These are phyloP conservation scores for Leuctra nigra DNA, from an alignment of 2,888 invertebrate species.

Conservation along the genomic window DNA sequence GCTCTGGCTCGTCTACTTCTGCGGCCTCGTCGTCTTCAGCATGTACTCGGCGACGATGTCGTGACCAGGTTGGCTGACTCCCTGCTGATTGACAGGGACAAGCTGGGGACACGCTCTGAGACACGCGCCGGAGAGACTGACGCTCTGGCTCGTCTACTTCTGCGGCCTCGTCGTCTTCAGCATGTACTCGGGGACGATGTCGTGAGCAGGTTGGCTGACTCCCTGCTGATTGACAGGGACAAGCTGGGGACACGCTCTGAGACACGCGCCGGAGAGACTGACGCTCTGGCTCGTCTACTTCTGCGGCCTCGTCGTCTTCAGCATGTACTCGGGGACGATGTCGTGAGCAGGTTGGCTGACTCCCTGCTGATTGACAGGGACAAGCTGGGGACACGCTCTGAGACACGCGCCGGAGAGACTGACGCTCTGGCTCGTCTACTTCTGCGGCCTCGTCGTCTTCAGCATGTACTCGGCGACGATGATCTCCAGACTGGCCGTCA, in stretches of 20 bases:
- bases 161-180: constrained; percentile 4
- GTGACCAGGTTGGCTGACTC: no score
- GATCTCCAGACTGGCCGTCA: constrained; percentile 1
- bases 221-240: constrained; percentile 1
- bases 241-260: background rate
- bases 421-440: constrained; percentile 5
- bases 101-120: background rate
- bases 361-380: no score
- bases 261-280: background rate
- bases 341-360: no score
- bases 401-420: background rate
- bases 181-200: constrained; percentile 12
- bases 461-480: constrained; percentile 11
- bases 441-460: constrained; percentile 11
- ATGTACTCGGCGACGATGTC: no score
- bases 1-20: background rate
- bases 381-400: constrained; percentile 5
- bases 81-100: background rate
- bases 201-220: no score
- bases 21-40: constrained; percentile 3
- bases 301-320: constrained; percentile 11
- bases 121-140: background rate
- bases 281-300: constrained; percentile 6
- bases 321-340: constrained; percentile 6
- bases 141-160: background rate